phyloP scores from a whole-genome alignment of 2,113 vertebrate species.

The Serilophus lunatus region DNA sequence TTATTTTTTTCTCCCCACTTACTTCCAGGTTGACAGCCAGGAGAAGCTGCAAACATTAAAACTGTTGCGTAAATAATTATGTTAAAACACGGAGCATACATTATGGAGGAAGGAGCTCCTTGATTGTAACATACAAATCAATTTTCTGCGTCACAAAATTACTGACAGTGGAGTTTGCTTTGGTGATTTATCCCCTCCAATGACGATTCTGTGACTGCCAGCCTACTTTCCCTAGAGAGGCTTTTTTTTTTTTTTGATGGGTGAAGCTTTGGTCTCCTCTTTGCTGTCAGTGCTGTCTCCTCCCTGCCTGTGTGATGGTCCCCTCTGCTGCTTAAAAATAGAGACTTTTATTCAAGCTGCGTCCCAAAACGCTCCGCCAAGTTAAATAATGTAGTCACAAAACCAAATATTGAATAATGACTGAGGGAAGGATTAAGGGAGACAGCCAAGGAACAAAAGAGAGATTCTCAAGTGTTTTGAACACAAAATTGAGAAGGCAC shows the following conservation, averaged over 20 bases:
- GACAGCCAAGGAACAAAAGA: constrained; percentile 39
- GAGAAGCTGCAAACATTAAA: constrained; percentile 44
- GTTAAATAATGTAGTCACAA: constrained; percentile 64
- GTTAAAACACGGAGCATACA: constrained; percentile 63
- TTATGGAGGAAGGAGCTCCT: constrained; percentile 56
- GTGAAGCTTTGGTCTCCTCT: constrained; percentile 29
- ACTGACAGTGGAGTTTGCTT: constrained; percentile 1
- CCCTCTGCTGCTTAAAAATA: neutral
- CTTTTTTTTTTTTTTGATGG: neutral
- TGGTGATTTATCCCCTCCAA: constrained; percentile 56
- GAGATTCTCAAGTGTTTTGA: constrained; percentile 21
- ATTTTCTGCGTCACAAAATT: constrained; percentile 63
- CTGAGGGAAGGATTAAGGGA: constrained; percentile 44
- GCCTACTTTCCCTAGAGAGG: neutral
- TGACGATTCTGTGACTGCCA: neutral
- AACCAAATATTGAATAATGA: constrained; percentile 64
- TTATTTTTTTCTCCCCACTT: neutral
- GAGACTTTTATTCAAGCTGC: neutral
- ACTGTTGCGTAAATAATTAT: constrained; percentile 67
- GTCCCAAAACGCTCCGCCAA: constrained; percentile 29
- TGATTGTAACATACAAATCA: constrained; percentile 65
- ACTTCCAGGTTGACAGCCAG: constrained; percentile 56
- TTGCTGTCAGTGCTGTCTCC: neutral
- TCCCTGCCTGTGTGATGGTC: neutral
- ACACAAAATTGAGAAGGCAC: neutral